These are phyloP conservation scores for Lithophane socia DNA, from an alignment of 2,888 invertebrate genomes.

Conservation along the genomic window DNA sequence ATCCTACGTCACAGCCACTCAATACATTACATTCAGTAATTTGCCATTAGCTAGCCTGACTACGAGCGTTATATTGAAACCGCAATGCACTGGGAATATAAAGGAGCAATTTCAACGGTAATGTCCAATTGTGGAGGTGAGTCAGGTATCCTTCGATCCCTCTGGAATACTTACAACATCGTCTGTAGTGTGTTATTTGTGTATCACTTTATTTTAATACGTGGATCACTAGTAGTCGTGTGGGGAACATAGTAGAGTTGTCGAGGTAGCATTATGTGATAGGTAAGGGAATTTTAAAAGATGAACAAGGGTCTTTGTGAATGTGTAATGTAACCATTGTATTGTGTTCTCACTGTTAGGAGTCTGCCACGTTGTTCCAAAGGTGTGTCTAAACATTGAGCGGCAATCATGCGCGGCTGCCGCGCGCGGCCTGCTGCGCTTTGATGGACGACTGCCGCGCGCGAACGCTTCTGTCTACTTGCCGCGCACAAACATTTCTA, in stretches of 20 bases:
- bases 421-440: too few species aligned
- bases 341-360: neutral
- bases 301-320: too few species aligned
- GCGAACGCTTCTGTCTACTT: too few species aligned
- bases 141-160: constrained; percentile 66
- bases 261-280: neutral
- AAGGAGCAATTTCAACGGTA: constrained; percentile 67
- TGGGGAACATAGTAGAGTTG: neutral
- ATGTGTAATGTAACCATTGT: neutral
- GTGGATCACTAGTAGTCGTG: constrained; percentile 39
- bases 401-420: too few species aligned
- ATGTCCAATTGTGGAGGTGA: constrained; percentile 69
- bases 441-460: too few species aligned
- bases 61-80: constrained; percentile 67
- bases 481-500: too few species aligned
- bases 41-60: constrained; percentile 62
- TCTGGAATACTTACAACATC: constrained; percentile 62
- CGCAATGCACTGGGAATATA: constrained; percentile 67
- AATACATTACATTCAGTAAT: constrained; percentile 63
- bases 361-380: too few species aligned
- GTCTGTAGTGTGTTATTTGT: constrained; percentile 56
- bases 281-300: neutral
- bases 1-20: constrained; percentile 26
- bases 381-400: too few species aligned
- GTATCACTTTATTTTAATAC: constrained; percentile 63